Conservation (phyloP, 2,113 vertebrate genomes). For the Pseudolaguvia tuberculata region DNA sequence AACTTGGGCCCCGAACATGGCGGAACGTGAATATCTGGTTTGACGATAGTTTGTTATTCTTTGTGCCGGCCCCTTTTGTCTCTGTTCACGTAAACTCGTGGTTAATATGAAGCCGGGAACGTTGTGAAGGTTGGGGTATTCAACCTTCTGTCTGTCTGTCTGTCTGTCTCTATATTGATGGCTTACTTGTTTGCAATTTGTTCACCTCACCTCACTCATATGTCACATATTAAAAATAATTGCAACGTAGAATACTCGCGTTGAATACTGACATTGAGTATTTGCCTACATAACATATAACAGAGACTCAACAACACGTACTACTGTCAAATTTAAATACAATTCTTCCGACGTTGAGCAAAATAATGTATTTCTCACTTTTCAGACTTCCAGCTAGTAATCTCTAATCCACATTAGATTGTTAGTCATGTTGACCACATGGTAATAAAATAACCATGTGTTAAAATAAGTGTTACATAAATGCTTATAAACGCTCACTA, state of each 20-base stretch:
- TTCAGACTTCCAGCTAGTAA: neutral
- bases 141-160: neutral
- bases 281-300: neutral
- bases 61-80: conserved; percentile 41
- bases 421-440: neutral
- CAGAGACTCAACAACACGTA: neutral
- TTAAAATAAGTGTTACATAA: too few species aligned
- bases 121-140: conserved; percentile 13
- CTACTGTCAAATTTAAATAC: neutral
- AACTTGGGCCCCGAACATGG: conserved; percentile 18
- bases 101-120: conserved; percentile 29
- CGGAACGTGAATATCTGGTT: conserved; percentile 50
- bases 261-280: conserved; percentile 5
- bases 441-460: too few species aligned
- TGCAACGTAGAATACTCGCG: conserved; percentile 2
- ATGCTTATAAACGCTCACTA: neutral
- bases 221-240: conserved; percentile 38
- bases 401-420: neutral
- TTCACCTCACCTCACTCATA: too few species aligned
- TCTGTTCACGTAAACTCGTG: conserved; percentile 43
- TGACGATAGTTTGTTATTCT: conserved; percentile 47
- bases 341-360: neutral
- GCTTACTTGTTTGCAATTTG: conserved; percentile 26
- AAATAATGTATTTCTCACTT: neutral
- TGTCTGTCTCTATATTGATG: neutral